Base-by-base conservation (phyloP, 2,888 invertebrate genomes). In the Melanophora roralis region DNA sequence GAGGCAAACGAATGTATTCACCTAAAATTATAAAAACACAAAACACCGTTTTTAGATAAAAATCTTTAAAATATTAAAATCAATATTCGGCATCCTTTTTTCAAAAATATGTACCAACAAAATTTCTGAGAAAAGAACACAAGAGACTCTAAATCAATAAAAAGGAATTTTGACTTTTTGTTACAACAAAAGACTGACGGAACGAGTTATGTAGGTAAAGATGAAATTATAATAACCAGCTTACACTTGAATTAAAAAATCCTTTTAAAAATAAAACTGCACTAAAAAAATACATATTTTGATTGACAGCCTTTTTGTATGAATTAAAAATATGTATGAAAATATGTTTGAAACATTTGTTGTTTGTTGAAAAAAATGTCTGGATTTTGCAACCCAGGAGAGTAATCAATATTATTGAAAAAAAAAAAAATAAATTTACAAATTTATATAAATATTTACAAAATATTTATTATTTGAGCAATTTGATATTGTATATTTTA, bases 1-100 rank as follows among this genome's bases (percentile, higher is more conserved):
- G 82, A 14, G 89, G 89, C 78, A 89, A 84, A 69, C 89, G 89
- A 65, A 89, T 89, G 81, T 89, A 89, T 88, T 89, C 89, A 86
- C 89, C 89, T 89, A 81, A 73, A 85, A 83, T 64, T 79, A 71
- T 36, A 71, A 73, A 72, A 53, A 32, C n/a, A 43, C 8, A 59
- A n/a, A 53, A 38, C 40, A 55, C 47, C 8, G 34, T 23, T 32
- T 59, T 75, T 68, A 72, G 74, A 78, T 81, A 75, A 75, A 69
- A 64, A 78, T 78, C 78, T 69, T 34, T 14, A 59, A 71, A 69
- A 69, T 57, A 49, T 19, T 8, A 62, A 62, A 45, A 19, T 64
- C 12, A 21, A 51, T 19, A n/a, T 49, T 60, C 12, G 34, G 12
- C 12, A 60, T 72, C 76, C 55, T 59, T 71, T 51, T 53, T 73